A percentile compares a stretch with the other conserved stretches of the same genome.
phyloP scores from a whole-genome alignment of 1,140 invertebrate genomes.

The Neodiprion lecontei region DNA sequence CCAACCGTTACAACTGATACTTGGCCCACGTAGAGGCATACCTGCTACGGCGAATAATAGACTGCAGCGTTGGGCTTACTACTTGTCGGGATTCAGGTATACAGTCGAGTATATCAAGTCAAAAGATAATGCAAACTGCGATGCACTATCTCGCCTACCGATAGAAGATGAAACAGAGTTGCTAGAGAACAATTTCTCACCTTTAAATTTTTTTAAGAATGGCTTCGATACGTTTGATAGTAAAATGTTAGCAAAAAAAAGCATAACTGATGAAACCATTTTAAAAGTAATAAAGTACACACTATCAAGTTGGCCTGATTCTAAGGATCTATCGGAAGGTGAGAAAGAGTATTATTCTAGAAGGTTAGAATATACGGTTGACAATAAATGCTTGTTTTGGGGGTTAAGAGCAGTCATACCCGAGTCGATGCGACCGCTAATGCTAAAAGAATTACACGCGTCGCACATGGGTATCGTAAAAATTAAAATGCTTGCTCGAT shows the following conservation, averaged over 20 bases:
- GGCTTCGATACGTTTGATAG: not conserved
- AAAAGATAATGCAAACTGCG: constrained; percentile 33
- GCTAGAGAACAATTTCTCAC: not conserved
- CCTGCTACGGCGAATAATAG: constrained; percentile 37
- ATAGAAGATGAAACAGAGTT: constrained; percentile 10
- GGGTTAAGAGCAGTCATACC: constrained; percentile 45
- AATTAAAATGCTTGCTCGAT: constrained; percentile 53
- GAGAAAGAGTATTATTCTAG: not conserved
- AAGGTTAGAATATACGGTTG: not conserved
- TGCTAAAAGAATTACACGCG: constrained; percentile 49
- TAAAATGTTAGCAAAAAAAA: not conserved
- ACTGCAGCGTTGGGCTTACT: constrained; percentile 43
- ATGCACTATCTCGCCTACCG: constrained; percentile 38
- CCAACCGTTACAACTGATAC: constrained; percentile 56
- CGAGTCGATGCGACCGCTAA: constrained; percentile 22
- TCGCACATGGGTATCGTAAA: constrained; percentile 55
- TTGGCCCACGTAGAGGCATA: constrained; percentile 41
- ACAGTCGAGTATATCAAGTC: constrained; percentile 39
- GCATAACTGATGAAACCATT: constrained; percentile 25
- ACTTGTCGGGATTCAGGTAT: constrained; percentile 44
- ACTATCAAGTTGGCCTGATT: not conserved
- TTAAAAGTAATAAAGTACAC: constrained; percentile 18
- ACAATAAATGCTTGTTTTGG: constrained; percentile 32
- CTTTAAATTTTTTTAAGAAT: not conserved
- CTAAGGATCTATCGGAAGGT: not conserved